Conservation (phyloP, 2,797 vertebrate genomes). For the Chaenodraco wilsoni region DNA sequence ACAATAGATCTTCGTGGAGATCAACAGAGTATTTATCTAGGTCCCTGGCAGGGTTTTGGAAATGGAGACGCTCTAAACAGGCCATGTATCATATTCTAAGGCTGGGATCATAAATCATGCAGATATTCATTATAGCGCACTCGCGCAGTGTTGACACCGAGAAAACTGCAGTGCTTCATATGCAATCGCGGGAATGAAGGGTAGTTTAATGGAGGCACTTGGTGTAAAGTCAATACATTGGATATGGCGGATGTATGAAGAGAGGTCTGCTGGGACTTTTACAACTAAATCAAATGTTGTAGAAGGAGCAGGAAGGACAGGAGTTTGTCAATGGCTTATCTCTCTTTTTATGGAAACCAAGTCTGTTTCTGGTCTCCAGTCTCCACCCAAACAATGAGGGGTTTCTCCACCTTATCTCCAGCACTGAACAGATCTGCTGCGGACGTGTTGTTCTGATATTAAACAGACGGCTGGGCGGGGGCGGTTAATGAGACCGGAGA, state of each 20-base stretch:
- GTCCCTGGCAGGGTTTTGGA: conserved; percentile 27
- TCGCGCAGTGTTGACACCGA: conserved; percentile 39
- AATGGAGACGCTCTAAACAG: conserved; percentile 38
- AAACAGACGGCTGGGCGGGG: conserved; percentile 33
- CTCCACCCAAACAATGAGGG: conserved; percentile 20
- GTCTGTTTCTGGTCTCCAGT: conserved; percentile 32
- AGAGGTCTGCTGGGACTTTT: neutral
- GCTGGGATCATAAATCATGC: conserved; percentile 58
- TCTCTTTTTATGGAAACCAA: conserved; percentile 1
- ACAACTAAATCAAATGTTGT: neutral
- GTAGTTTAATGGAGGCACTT: conserved; percentile 27
- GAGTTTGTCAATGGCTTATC: conserved; percentile 11
- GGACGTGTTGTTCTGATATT: conserved; percentile 14
- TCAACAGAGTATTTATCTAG: conserved; percentile 43
- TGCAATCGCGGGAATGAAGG: conserved; percentile 37
- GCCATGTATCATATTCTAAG: conserved; percentile 44
- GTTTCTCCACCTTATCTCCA: conserved; percentile 53
- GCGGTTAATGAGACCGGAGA: conserved; percentile 32
- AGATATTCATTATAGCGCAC: conserved; percentile 34
- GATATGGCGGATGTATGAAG: neutral
- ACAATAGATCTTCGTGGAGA: conserved; percentile 11
- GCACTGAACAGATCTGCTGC: conserved; percentile 12
- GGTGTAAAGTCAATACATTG: conserved; percentile 29
- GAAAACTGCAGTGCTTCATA: conserved; percentile 31
- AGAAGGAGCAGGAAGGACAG: neutral